Evolutionary conservation across 2,113 vertebrate genomes (phyloP).

Genomic region (Lepus timidus): DNA sequence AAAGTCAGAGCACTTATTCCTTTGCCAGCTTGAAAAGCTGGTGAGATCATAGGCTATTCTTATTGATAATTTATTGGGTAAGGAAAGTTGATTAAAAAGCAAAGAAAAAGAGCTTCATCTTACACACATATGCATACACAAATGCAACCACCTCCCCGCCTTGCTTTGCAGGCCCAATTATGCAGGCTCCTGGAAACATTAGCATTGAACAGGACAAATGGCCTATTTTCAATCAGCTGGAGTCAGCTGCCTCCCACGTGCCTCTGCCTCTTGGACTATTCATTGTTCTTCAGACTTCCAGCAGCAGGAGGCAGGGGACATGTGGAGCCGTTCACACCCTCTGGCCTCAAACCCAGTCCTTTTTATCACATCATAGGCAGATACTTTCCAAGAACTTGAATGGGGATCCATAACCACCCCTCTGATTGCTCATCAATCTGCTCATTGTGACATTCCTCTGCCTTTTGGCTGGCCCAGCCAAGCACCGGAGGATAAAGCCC

Average conservation of each 20-base stretch:
- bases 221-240: constrained; percentile 81
- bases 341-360: constrained; percentile 84
- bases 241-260: constrained; percentile 88
- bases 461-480: constrained; percentile 68
- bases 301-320: constrained; percentile 88
- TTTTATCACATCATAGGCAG: constrained; percentile 71
- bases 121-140: constrained; percentile 63
- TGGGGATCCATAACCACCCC: constrained; percentile 52
- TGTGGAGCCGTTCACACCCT: constrained; percentile 89
- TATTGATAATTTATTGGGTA: constrained; percentile 70
- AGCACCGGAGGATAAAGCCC: constrained; percentile 50
- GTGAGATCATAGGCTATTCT: constrained; percentile 61
- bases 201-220: constrained; percentile 85
- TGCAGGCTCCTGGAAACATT: constrained; percentile 73
- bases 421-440: constrained; percentile 39
- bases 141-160: constrained; percentile 76
- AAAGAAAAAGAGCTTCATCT: constrained; percentile 76
- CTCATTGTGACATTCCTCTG: constrained; percentile 68
- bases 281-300: constrained; percentile 87
- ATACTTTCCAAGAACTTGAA: constrained; percentile 81
- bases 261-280: constrained; percentile 80
- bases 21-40: constrained; percentile 56
- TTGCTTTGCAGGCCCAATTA: constrained; percentile 64
- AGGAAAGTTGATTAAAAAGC: constrained; percentile 73
- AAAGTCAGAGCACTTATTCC: not conserved